Percentiles rank a stretch among this genome's conserved stretches.
Conservation (phyloP, 2,113 vertebrate species). For the Felis catus region F.catus_Fca126_mat1.0 CM031412.1:235353001-235353500, state of each 20-base stretch:
- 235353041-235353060: background rate
- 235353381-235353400: background rate
- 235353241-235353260: background rate
- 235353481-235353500: background rate
- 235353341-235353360: background rate
- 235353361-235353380: background rate
- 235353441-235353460: background rate
- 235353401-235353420: background rate
- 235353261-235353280: background rate
- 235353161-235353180: background rate
- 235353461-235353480: background rate
- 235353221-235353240: background rate
- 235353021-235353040: background rate
- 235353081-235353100: background rate
- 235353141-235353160: accelerated
- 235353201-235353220: too few species aligned
- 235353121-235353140: accelerated
- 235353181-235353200: accelerated
- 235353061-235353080: background rate
- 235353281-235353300: accelerated
- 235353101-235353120: too few species aligned
- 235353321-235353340: background rate
- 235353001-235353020: background rate
- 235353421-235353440: background rate
- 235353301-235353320: background rate